phyloP scores from a whole-genome alignment of 2,113 vertebrate genomes.

The Bungarus multicinctus region DNA sequence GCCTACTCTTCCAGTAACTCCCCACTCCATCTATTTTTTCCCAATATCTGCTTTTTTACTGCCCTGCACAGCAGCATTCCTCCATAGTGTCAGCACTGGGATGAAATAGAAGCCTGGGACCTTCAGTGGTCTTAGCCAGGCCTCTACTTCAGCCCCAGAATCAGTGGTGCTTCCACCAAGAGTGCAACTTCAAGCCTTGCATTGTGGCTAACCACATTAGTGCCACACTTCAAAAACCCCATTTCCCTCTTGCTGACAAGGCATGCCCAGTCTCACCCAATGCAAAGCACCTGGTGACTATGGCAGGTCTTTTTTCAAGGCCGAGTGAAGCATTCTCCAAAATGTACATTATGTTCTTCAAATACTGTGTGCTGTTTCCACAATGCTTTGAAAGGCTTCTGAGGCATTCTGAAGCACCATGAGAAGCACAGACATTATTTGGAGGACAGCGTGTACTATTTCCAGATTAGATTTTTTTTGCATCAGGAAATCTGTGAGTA shows the following conservation, averaged over 20 bases:
- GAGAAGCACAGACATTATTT: not conserved
- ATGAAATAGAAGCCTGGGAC: not conserved
- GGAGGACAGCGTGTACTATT: not conserved
- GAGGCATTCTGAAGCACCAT: not conserved
- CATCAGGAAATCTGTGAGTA: not conserved
- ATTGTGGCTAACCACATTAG: not conserved
- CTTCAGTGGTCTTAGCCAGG: not conserved
- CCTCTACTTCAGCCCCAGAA: not conserved
- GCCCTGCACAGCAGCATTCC: not conserved
- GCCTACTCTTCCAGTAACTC: not conserved
- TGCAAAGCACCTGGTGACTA: not conserved
- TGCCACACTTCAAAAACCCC: not conserved
- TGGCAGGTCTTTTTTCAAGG: not conserved
- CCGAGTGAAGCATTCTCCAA: not conserved
- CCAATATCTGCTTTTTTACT: not conserved
- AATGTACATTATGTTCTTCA: not conserved
- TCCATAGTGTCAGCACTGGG: not conserved
- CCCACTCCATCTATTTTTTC: not conserved
- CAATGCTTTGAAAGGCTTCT: not conserved
- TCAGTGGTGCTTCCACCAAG: not conserved
- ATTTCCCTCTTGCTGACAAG: not conserved
- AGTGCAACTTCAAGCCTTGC: not conserved
- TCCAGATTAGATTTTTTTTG: not conserved
- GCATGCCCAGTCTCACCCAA: not conserved
- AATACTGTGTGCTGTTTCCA: not conserved